phyloP scores from a whole-genome alignment of 1,140 invertebrate species.

The Sipha flava region DNA sequence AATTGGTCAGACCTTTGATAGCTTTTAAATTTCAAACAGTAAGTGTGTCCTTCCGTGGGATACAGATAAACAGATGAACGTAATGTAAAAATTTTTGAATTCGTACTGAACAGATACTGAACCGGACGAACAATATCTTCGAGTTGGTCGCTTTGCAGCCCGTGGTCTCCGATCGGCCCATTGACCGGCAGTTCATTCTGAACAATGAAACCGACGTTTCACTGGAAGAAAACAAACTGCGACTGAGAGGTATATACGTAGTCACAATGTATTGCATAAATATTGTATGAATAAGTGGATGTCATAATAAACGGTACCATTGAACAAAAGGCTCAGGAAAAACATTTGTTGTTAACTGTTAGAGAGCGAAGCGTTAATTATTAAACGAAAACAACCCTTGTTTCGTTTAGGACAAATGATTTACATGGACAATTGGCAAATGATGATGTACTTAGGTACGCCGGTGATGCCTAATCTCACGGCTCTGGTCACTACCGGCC shows the following conservation, averaged over 20 bases:
- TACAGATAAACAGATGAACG: background rate
- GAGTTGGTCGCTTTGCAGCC: constrained; percentile 82
- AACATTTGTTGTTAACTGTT: no score
- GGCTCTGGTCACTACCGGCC: constrained; percentile 74
- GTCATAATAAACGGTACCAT: no score
- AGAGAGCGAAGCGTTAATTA: background rate
- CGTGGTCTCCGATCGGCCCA: constrained; percentile 58
- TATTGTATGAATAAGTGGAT: no score
- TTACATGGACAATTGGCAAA: constrained; percentile 94
- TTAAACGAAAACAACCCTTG: background rate
- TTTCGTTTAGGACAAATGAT: constrained; percentile 82
- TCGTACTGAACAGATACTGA: constrained; percentile 84
- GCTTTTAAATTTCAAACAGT: constrained; percentile 90
- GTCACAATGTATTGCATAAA: no score
- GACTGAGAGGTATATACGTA: constrained; percentile 63
- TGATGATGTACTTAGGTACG: constrained; percentile 92
- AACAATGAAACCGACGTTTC: constrained; percentile 55
- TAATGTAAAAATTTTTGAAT: background rate
- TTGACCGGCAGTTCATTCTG: constrained; percentile 50
- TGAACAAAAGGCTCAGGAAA: no score
- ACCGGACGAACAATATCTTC: constrained; percentile 91
- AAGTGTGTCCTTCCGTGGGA: constrained; percentile 45
- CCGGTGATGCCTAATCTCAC: constrained; percentile 91
- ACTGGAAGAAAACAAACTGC: constrained; percentile 58
- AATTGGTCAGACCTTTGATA: constrained; percentile 80